Evolutionary conservation across 2,888 invertebrate genomes (phyloP), one percentile per base, ranked within the genome.

Genomic region (Clitarchus hookeri): DNA sequence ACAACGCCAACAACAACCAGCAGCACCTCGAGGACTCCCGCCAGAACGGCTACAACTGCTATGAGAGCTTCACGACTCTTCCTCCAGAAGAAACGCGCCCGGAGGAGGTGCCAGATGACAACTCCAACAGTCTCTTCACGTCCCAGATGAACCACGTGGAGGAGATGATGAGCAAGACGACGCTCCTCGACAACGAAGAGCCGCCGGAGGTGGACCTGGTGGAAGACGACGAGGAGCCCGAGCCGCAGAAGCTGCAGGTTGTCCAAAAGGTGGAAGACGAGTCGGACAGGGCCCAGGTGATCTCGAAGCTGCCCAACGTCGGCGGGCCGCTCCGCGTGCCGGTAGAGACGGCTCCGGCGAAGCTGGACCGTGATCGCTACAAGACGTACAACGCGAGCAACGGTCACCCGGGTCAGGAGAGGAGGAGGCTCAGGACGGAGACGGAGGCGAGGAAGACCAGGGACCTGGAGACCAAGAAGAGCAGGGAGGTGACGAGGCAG

Each of bases 261-360:
- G 36, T 36, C 36, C 36, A 36, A 4, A 36, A 36, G 25, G 27
- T 13, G 44, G 65, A 6, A 23, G 84, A 19, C 26, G 80, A 19
- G 85, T 86, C 77, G 54, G 84, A 77, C 23, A 25, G 44, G 27
- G 77, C 84, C 0, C 83, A 44, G 3, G 78, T 85, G 78, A 88
- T 87, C 87, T 89, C 90, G 87, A 92, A 91, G 89, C 89, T 92
- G 87, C 90, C 92, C 25, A 92, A 91, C 88, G 90, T 92, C 6
- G 92, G 92, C 12, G 92, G 92, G 65, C 91, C 91, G 88, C 88
- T 91, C 27, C 92, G 82, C 26, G 36, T 25, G 26, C 0, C n/a
- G 54, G 54, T 54, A 27, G 82, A 53, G 16, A 44, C 36, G 6
- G 36, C 36, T 36, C 36, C 82, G 16, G 26, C 25, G 26, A 27